These are phyloP conservation scores for Mustelus asterias DNA, from an alignment of 2,113 vertebrate genomes.

Conservation along the genomic window DNA sequence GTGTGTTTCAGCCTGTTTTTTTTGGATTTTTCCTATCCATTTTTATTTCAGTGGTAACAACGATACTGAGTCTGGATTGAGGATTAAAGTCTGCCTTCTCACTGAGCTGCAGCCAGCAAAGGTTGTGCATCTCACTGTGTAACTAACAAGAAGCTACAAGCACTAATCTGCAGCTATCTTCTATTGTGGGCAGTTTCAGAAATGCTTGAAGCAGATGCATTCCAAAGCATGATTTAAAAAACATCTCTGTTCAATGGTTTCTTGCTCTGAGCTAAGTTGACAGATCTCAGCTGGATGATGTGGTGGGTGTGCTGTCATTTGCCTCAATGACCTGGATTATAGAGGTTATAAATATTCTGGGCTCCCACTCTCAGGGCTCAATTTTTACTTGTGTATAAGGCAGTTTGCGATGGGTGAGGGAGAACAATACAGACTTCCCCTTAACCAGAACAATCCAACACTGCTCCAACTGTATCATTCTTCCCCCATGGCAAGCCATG, in stretches of 20 bases:
- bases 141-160: background rate
- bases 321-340: background rate
- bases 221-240: background rate
- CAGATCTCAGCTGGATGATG: background rate
- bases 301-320: background rate
- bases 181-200: background rate
- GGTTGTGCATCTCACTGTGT: background rate
- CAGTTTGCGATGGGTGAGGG: background rate
- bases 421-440: too few relatives aligned
- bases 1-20: background rate
- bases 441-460: background rate
- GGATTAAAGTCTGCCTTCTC: background rate
- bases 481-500: background rate
- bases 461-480: background rate
- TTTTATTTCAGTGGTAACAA: constrained; percentile 19
- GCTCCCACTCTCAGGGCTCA: background rate
- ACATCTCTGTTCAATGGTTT: background rate
- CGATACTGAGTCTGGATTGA: background rate
- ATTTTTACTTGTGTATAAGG: background rate
- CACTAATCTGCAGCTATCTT: background rate
- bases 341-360: background rate
- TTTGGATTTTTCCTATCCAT: too few relatives aligned
- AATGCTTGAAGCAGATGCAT: background rate
- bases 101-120: background rate
- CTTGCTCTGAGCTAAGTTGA: background rate